Base-by-base conservation (phyloP, 2,113 vertebrate genomes). In the Calidris pugnax region DNA sequence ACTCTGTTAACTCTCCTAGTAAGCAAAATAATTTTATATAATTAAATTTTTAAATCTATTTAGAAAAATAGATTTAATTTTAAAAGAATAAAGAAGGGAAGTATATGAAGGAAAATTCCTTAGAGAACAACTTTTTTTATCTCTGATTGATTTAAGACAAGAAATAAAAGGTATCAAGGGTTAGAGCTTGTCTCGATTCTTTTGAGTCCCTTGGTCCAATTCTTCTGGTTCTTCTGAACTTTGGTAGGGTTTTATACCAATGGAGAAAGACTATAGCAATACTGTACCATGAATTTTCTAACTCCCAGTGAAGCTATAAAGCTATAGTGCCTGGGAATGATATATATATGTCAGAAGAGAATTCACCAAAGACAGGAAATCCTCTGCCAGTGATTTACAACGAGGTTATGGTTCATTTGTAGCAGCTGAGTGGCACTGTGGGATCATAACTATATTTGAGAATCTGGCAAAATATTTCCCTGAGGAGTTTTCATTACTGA, bases 401-500 rank as follows among this genome's bases (percentile, higher is more conserved):
- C 32, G 68, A 56, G 35, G 48, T 85, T 94, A 93, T 83, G 56
- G 72, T 79, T 84, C 83, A 85, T 92, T 92, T 90, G 55, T 78
- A 81, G 64, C 35, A 37, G 51, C 77, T 89, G 80, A 97, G 73
- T 76, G 73, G 56, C 77, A 92, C 86, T 93, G 69, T 72, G 86
- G 88, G 86, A 92, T 88, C 79, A 64, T 87, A 94, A 73, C 21
- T 77, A 1, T 86, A 56, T 85, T 78, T 81, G 68, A 82, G 73
- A 94, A 90, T 92, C 79, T 87, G 21, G 62, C 33, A 90, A 48
- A 72, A 43, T 90, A 89, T 84, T 86, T 92, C 96, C 81, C 93
- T 41, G 47, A 81, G 72, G 79, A 85, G 6, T 66, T 96, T 85
- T 45, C 39, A 73, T 87, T 85, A 80, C 45, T 85, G 32, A 90